Base-by-base conservation (phyloP, 2,888 invertebrate genomes). In the Tinea trinotella region DNA sequence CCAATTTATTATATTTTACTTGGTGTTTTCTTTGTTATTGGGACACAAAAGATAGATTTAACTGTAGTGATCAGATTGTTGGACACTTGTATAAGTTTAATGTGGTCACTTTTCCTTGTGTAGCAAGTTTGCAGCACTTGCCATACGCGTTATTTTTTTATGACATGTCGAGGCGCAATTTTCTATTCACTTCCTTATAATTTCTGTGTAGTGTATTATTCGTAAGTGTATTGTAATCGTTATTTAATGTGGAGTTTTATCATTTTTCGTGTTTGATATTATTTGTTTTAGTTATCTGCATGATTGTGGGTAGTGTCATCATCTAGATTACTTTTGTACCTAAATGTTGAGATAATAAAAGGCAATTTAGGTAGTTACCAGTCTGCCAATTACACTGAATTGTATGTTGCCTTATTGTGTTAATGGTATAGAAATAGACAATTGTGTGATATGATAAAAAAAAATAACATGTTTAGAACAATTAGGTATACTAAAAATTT, bases 1-100 rank as follows among this genome's bases (percentile, higher is more conserved):
- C 85, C 85, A 85, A 83, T 84, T 83, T 50, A 46, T 19, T 46
- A 19, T 46, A 46, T 18, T 46, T 19, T 46, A 19, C 19, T 5
- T 18, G 13, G 13, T 46, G 3, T 17, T 46, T 46, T 46, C 46
- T 46, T 46, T 46, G 46, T 46, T 46, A 46, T 19, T 46, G 7
- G 18, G 19, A 46, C 46, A 19, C 46, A 46, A 19, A 19, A 19
- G n/a, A n/a, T 19, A 4, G 15, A 46, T 19, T 4, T 46, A 46
- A 17, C 2, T 18, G 46, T 17, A 6, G 19, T 9, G n/a, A 1
- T 46, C 19, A 18, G 7, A 17, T 46, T 19, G 9, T 19, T 17
- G 7, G 17, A 19, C 2, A 6, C 19, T 6, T 46, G 17, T 46
- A 46, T 46, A 19, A 15, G 2, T 17, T 46, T 15, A 19, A 19